A percentile compares a stretch with the other conserved stretches of the same genome.
Evolutionary conservation across 2,888 invertebrate species (phyloP).

Genomic region (Mesochorus sp.): DNA sequence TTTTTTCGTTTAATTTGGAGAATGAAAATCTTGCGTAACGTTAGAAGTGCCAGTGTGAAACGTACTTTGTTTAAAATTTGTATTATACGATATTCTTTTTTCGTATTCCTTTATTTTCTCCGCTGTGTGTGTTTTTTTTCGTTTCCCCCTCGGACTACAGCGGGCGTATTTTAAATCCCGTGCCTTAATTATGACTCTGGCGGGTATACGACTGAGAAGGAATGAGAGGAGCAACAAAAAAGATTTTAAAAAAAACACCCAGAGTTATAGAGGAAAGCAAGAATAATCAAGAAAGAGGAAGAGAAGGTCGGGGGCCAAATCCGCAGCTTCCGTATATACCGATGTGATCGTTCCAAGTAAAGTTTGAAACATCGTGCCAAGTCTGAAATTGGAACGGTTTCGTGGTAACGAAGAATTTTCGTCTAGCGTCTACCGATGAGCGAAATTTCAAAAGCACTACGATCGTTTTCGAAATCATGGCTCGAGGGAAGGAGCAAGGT

Average conservation of each 20-base stretch:
- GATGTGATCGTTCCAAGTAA: slow-evolving; percentile 30
- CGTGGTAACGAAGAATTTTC: slow-evolving; percentile 53
- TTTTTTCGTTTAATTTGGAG: slow-evolving; percentile 41
- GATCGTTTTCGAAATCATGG: slow-evolving; percentile 33
- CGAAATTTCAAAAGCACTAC: slow-evolving; percentile 1
- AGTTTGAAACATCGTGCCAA: slow-evolving; percentile 49
- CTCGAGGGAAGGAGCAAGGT: background rate
- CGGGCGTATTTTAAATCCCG: slow-evolving; percentile 8
- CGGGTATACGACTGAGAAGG: slow-evolving; percentile 17
- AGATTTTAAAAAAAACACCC: slow-evolving; percentile 25
- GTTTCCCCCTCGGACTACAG: slow-evolving; percentile 5
- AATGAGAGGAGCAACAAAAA: slow-evolving; percentile 12
- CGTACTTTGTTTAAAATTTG: slow-evolving; percentile 3
- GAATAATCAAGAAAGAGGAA: background rate
- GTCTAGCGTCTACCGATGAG: background rate
- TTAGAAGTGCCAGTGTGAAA: slow-evolving; percentile 21
- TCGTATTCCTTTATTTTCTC: slow-evolving; percentile 14
- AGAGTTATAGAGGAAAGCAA: background rate
- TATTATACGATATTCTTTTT: background rate
- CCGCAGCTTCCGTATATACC: slow-evolving; percentile 38
- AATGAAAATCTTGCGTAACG: slow-evolving; percentile 22
- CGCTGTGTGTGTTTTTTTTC: background rate
- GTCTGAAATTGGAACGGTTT: slow-evolving; percentile 53
- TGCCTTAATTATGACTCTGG: slow-evolving; percentile 39
- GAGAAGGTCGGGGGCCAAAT: slow-evolving; percentile 2